Evolutionary conservation across 2,113 vertebrate species (phyloP), one percentile per base, ranked within the genome.

Genomic region (Sceloporus tristichus): DNA sequence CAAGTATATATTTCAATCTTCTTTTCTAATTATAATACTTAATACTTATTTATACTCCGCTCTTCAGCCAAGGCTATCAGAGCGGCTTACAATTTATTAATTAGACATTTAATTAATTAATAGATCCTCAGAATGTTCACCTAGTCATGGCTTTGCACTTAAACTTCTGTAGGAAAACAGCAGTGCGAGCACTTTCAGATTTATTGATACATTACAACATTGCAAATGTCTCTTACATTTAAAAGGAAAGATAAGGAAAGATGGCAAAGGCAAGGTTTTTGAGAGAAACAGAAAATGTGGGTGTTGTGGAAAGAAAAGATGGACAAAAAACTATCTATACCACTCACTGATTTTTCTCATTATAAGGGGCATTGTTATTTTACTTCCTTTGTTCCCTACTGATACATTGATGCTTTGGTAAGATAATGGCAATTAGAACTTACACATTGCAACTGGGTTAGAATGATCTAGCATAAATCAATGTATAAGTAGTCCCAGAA

Each of bases 371-470:
- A 42, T 14, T 75, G 1, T 88, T 85, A 59, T 0, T 91, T n/a
- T 79, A 29, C 27, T 86, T 84, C 88, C 25, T 87, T 91, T 81
- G 56, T 81, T 81, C 19, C 79, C 42, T 38, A 81, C n/a, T 9
- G 79, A 56, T 81, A 38, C n/a, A 34, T 34, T 34, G 34, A 34
- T 65, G 56, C n/a, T 62, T 81, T 81, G 56, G 56, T 81, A 81
- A 80, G 38, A 80, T 16, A 34, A 38, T 81, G 38, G 38, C 79
- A 81, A 81, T 81, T 81, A 81, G 18, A 38, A 38, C 56, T 81
- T 81, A n/a, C 11, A 38, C 9, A 62, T 62, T 81, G 38, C n/a
- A 62, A n/a, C 23, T 23, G 9, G 1, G 53, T 59, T 62, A 62
- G 34, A 34, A n/a, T n/a, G 79, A 80, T 54, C 21, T n/a, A 81